Base-by-base conservation (phyloP, 2,113 vertebrate species). In the Eretmochelys imbricata region DNA sequence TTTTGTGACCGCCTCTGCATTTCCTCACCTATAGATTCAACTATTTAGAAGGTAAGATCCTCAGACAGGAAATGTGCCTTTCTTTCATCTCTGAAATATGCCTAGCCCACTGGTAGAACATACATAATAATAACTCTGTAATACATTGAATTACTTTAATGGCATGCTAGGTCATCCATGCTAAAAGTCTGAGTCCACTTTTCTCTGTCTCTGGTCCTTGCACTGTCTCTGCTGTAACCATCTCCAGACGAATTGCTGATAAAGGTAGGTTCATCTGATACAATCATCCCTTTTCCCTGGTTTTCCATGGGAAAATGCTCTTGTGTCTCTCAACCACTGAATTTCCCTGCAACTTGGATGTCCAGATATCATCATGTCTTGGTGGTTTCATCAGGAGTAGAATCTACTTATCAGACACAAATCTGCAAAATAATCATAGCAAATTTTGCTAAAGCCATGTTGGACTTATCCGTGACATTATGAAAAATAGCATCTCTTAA, bases 51-150 rank as follows among this genome's bases (percentile, higher is more conserved):
- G 35, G 65, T 35, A 69, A 69, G 35, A 69, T 19, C 8, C 17
- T n/a, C 65, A 69, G 35, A 14, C 35, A n/a, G 35, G 65, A 69
- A 69, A 69, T 20, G 16, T 35, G 62, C 12, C 3, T 89, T 25
- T 82, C 16, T 91, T 89, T 38, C 72, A 93, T 96, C 84, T 79
- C 16, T 69, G 79, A 85, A 93, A 91, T 5, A 27, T 69, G 65
- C 17, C 35, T n/a, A 19, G 8, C 17, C 17, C 65, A 69, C 4
- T 69, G 35, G 35, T 20, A 69, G 35, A n/a, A n/a, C 17, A 50
- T 80, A 87, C 86, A 38, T 81, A 86, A 20, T 83, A 82, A 90
- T 79, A 80, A 19, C 4, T 93, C 49, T 89, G 85, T 22, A 51
- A 25, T 14, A 35, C 3, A 50, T 85, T n/a, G 22, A 29, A 53